Evolutionary conservation across 2,888 invertebrate genomes (phyloP), one percentile per base, ranked within the genome.

Genomic region (Poecilus cupreus): DNA sequence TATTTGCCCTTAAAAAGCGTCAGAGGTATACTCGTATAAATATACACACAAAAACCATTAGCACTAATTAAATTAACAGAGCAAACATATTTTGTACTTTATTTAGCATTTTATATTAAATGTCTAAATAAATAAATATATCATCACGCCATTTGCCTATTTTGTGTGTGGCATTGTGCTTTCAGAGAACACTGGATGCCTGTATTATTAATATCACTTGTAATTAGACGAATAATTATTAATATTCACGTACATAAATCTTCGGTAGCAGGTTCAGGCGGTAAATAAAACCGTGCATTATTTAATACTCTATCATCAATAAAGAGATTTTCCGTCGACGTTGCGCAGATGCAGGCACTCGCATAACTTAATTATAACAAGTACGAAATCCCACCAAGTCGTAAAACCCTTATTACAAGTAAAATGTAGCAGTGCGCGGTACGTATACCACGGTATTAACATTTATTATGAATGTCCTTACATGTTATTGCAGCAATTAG

Each of bases 391-490:
- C 51, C 64, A 10, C 78, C 13, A 18, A 78, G 46, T 49, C 43
- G 16, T 78, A 64, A 77, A 78, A 64, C 43, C 60, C 57, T 64
- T 78, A 78, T 78, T 78, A 78, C 78, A 78, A 60, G 78, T 46
- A 60, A 77, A 60, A 60, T 57, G 64, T 57, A 77, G 22, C 75
- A 32, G 18, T 26, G 10, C 74, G 20, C 54, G 37, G 24, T 16
- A 75, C 51, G 51, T 74, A 46, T 16, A 75, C 51, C 64, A 16
- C 18, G 54, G 16, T 64, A 78, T 78, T 78, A 78, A 78, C 78
- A 78, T 78, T 60, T 78, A 78, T 78, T 78, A 78, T 78, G 64
- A 43, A 78, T 78, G 78, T 78, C 78, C 46, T 46, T 78, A 57
- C 78, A 78, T 64, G 64, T 78, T 78, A 78, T 78, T 78, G 64